phyloP scores from a whole-genome alignment of 2,797 vertebrate species.

The Lemur catta region DNA sequence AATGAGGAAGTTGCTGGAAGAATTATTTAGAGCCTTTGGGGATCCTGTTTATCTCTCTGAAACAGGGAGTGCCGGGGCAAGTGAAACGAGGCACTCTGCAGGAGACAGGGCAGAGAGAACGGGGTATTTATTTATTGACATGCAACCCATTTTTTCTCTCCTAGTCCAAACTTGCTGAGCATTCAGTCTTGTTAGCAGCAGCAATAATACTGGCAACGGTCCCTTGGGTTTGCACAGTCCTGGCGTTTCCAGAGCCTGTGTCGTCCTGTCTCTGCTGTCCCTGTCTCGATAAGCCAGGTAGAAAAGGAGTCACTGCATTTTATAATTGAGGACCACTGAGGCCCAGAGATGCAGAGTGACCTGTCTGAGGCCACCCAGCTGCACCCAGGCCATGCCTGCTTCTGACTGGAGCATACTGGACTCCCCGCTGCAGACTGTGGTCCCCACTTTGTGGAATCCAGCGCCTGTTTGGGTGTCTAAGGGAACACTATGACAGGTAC shows the following conservation, averaged over 20 bases:
- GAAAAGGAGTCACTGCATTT: not conserved
- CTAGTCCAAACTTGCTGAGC: not conserved
- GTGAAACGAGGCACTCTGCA: not conserved
- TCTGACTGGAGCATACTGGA: not conserved
- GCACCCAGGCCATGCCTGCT: not conserved
- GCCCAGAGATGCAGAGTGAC: not conserved
- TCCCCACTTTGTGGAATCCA: not conserved
- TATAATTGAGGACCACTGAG: not conserved
- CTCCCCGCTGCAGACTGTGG: not conserved
- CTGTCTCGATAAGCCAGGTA: not conserved
- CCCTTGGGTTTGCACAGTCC: not conserved
- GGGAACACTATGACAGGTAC: not conserved
- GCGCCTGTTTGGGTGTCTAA: not conserved
- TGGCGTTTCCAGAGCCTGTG: not conserved
- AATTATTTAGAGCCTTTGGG: not conserved
- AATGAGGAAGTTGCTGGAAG: not conserved
- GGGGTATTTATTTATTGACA: not conserved
- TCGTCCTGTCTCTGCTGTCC: not conserved
- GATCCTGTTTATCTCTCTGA: slow-evolving; percentile 27
- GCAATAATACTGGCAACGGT: not conserved
- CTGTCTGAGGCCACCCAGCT: too few relatives aligned
- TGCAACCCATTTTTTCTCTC: slow-evolving; percentile 16
- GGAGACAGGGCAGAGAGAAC: not conserved
- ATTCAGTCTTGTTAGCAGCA: not conserved
- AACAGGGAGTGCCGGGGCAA: slow-evolving; percentile 5